Conservation (phyloP, 2,888 invertebrate genomes). For the Cephus sareptanus region DNA sequence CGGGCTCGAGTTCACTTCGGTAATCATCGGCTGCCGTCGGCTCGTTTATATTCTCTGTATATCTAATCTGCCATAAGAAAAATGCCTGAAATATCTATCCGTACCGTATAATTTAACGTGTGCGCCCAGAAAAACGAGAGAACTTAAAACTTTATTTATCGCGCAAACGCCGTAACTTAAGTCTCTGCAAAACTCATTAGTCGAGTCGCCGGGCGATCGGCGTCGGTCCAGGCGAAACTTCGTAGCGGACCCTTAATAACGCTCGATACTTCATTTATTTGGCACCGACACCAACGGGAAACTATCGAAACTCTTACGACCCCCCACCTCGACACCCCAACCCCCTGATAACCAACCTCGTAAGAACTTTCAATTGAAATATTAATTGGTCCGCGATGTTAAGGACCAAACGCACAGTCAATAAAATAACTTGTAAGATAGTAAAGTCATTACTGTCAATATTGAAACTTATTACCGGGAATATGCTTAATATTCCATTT, state of each 20-base stretch:
- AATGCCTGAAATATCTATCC: background rate
- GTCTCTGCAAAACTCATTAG: background rate
- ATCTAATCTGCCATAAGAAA: background rate
- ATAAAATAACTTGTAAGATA: slow-evolving; percentile 34
- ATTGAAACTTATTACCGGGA: slow-evolving; percentile 9
- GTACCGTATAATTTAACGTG: background rate
- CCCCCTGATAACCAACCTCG: background rate
- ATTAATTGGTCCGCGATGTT: slow-evolving; percentile 49
- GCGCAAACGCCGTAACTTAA: background rate
- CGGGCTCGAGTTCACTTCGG: background rate
- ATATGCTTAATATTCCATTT: background rate
- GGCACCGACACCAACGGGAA: background rate
- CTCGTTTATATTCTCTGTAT: background rate
- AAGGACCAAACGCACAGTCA: slow-evolving; percentile 8
- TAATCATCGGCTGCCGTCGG: background rate
- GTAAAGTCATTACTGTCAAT: slow-evolving; percentile 46
- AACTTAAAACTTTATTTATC: too few species aligned
- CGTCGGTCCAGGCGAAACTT: background rate
- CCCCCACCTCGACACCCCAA: background rate
- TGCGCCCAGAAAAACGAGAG: too few species aligned
- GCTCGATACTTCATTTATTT: slow-evolving; percentile 7
- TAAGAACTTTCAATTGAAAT: slow-evolving; percentile 56
- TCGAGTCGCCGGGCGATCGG: background rate
- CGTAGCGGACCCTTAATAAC: background rate
- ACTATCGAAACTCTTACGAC: slow-evolving; percentile 1